Conservation (phyloP, 1,140 invertebrate genomes). For the Cyphomyrmex costatus region DNA sequence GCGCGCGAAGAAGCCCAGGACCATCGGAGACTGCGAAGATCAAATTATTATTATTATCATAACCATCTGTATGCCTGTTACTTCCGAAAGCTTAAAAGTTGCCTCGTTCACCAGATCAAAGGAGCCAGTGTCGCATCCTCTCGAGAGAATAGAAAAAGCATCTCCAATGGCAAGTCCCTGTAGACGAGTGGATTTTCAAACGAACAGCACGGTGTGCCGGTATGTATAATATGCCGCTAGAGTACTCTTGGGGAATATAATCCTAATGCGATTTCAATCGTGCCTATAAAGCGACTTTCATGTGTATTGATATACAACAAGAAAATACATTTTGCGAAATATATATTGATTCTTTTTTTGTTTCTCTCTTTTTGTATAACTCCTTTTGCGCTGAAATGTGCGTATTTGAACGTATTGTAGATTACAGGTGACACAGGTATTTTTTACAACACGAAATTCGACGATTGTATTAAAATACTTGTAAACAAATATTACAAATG, state of each 20-base stretch:
- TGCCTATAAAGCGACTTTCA: neutral
- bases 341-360: neutral
- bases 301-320: neutral
- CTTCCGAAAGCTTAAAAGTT: constrained; percentile 72
- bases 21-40: constrained; percentile 44
- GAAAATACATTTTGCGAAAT: neutral
- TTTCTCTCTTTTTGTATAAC: neutral
- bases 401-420: neutral
- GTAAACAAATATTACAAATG: neutral
- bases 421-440: neutral
- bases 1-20: neutral
- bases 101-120: constrained; percentile 66
- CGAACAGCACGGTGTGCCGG: neutral
- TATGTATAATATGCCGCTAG: constrained; percentile 1
- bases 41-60: constrained; percentile 75
- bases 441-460: neutral
- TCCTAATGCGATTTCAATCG: constrained; percentile 35
- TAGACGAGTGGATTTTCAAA: constrained; percentile 66
- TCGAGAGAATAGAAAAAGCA: constrained; percentile 63
- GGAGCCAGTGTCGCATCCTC: constrained; percentile 56
- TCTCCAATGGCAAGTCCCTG: constrained; percentile 45
- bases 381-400: neutral
- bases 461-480: neutral
- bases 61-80: constrained; percentile 64
- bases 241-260: constrained; percentile 56